Percentiles rank a stretch among this genome's conserved stretches.
Conservation (phyloP, 2,888 invertebrate species). For the Amaurobius ferox region DNA sequence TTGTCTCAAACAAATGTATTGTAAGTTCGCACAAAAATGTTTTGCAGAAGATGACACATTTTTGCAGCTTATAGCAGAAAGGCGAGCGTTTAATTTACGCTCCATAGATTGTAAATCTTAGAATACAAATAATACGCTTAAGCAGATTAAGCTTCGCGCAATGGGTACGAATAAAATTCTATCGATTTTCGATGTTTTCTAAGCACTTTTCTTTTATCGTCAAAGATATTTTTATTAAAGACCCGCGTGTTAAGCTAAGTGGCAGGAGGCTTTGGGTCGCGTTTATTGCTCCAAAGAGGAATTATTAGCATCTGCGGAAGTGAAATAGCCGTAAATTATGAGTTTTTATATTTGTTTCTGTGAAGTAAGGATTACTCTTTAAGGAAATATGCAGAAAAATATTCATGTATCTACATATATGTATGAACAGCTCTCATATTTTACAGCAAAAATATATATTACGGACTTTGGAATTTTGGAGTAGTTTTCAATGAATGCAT, state of each 20-base stretch:
- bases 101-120: not conserved
- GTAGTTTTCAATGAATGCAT: no score
- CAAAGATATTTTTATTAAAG: constrained; percentile 63
- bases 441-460: no score
- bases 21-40: not conserved
- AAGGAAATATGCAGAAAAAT: not conserved
- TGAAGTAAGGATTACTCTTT: not conserved
- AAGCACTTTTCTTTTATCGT: constrained; percentile 54
- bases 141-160: not conserved
- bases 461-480: no score
- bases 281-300: constrained; percentile 60
- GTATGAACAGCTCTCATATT: no score
- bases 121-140: not conserved
- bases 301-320: constrained; percentile 65
- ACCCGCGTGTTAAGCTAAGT: constrained; percentile 59
- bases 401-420: not conserved
- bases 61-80: not conserved
- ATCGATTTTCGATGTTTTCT: constrained; percentile 64
- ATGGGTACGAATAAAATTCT: not conserved
- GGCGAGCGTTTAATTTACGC: not conserved
- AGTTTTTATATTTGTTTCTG: constrained; percentile 55
- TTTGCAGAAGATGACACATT: not conserved
- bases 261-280: constrained; percentile 45
- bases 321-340: constrained; percentile 57
- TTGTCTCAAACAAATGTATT: not conserved